Percentiles rank a stretch among this genome's conserved stretches.
Evolutionary conservation across 2,113 vertebrate species (phyloP).

Genomic region (Raphicerus campestris): DNA sequence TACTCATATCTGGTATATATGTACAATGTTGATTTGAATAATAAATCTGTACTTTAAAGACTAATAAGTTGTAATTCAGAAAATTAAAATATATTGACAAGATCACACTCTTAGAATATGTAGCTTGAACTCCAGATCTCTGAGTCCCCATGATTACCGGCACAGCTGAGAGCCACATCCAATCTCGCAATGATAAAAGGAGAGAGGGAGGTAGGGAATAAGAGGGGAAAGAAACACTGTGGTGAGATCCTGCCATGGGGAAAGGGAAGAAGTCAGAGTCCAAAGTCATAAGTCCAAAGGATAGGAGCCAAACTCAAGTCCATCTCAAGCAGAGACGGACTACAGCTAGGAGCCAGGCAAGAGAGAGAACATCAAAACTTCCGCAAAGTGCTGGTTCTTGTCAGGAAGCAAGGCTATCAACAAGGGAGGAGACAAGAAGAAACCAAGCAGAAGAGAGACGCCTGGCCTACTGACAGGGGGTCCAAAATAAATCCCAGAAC

Average conservation of each 20-base stretch:
- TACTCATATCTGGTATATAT: not conserved
- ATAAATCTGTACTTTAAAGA: not conserved
- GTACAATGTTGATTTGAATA: not conserved
- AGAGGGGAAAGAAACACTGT: not conserved
- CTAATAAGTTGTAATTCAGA: not conserved
- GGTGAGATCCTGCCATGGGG: not conserved
- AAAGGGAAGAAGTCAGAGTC: not conserved
- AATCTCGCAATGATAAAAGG: not conserved
- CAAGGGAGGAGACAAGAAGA: not conserved
- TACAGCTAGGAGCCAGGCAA: not conserved
- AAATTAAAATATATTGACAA: not conserved
- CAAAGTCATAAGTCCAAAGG: not conserved
- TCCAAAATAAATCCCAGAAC: not conserved
- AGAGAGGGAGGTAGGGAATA: not conserved
- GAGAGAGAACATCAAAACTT: not conserved
- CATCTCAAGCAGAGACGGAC: not conserved
- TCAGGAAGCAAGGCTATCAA: not conserved
- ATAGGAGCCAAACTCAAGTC: not conserved
- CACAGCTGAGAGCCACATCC: not conserved
- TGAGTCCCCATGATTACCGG: not conserved
- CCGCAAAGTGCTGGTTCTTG: not conserved
- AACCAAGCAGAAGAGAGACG: not conserved
- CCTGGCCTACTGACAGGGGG: not conserved
- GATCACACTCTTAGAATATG: not conserved
- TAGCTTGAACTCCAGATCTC: not conserved